Conservation (phyloP, 2,797 vertebrate species). For the Toxotes lorentzi region DNA sequence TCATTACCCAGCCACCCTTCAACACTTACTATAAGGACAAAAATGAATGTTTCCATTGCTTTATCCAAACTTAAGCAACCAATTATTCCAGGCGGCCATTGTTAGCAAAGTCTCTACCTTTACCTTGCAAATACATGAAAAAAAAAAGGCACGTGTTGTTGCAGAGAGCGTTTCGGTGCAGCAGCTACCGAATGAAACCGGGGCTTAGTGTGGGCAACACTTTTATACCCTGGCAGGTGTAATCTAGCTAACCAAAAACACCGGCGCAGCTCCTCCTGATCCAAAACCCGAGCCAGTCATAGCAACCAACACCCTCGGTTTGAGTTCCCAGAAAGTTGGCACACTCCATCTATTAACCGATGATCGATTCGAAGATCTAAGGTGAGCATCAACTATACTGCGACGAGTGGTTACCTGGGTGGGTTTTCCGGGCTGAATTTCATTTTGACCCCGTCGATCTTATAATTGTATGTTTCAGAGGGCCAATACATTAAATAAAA, state of each 20-base stretch:
- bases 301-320: background rate
- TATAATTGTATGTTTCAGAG: background rate
- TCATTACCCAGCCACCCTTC: conserved; percentile 4
- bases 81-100: background rate
- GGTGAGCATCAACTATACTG: conserved; percentile 44
- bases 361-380: conserved; percentile 26
- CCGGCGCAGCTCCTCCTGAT: conserved; percentile 33
- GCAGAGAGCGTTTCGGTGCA: background rate
- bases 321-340: background rate
- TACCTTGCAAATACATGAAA: background rate
- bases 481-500: background rate
- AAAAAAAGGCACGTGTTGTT: background rate
- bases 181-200: background rate
- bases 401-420: background rate
- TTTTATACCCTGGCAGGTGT: conserved; percentile 33
- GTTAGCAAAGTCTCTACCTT: background rate
- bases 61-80: background rate
- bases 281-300: conserved; percentile 19
- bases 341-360: background rate
- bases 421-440: background rate
- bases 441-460: background rate
- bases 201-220: accelerated
- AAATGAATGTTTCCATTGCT: background rate
- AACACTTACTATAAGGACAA: background rate
- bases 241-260: conserved; percentile 71